Evolutionary conservation across 2,797 vertebrate species (phyloP), one percentile per base, ranked within the genome.

Genomic region (Orestias chungarensis): DNA sequence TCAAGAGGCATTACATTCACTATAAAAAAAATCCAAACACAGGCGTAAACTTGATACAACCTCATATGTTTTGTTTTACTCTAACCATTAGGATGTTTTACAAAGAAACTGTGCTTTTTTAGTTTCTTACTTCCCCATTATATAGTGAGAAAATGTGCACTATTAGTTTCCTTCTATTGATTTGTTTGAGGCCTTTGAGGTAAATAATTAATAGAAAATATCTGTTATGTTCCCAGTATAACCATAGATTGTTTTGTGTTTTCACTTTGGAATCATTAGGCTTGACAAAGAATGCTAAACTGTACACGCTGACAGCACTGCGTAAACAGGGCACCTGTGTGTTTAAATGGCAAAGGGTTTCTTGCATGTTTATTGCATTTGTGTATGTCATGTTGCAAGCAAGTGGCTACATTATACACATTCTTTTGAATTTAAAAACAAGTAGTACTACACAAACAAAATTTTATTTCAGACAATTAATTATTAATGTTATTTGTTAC

Each of bases 151-250:
- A 74, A 85, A 73, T 76, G 43, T 68, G 17, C 68, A 64, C 33
- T 72, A 76, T 23, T 85, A 77, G 88, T 80, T 79, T 68, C 64
- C 72, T 79, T 75, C 17, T 33, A n/a, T 33, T 66, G 70, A 66
- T 65, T 85, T 33, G 52, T 66, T 59, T 74, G 68, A 62, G 70
- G 46, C 64, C 64, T 82, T 66, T 72, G 65, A 83, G 74, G 67
- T 81, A 79, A 89, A 90, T 75, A 82, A 74, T 64, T 80, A 42
- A 67, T 71, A 74, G 82, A 69, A 80, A 71, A 81, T 80, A 70
- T 38, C 38, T 42, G 69, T 50, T 67, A 57, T 33, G 47, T 73
- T 47, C 68, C 47, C 55, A 43, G 46, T 69, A 57, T 64, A 68
- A 75, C 61, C n/a, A 50, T 47, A 54, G 25, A 61, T 44, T 74